These are phyloP conservation scores for Lymantria dispar DNA, from an alignment of 2,888 invertebrate genomes.

Conservation along the genomic window DNA sequence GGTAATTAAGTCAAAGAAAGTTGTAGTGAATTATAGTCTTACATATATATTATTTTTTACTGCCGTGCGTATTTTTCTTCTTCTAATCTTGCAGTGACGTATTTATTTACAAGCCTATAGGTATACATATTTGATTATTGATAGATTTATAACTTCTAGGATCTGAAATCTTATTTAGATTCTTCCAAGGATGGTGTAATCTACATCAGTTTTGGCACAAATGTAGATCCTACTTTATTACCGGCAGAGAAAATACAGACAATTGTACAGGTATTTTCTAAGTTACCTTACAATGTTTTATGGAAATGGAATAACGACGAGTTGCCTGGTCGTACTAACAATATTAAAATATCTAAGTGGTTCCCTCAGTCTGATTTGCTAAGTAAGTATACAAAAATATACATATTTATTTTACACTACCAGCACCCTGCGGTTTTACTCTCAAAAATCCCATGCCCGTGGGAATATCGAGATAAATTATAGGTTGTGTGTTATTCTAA, in stretches of 20 bases:
- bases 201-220: slow-evolving; percentile 70
- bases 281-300: slow-evolving; percentile 63
- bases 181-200: slow-evolving; percentile 62
- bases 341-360: slow-evolving; percentile 68
- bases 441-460: too few species aligned
- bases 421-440: too few species aligned
- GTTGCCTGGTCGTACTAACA: slow-evolving; percentile 49
- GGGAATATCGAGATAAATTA: too few species aligned
- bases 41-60: neutral
- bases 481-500: too few species aligned
- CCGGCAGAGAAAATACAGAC: slow-evolving; percentile 46
- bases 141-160: slow-evolving; percentile 36
- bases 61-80: neutral
- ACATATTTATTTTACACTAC: too few species aligned
- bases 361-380: slow-evolving; percentile 55
- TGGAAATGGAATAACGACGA: slow-evolving; percentile 68
- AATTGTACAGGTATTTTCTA: slow-evolving; percentile 53
- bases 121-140: neutral
- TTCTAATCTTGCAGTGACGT: neutral
- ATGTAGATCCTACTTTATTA: slow-evolving; percentile 48
- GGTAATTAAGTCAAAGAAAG: too few species aligned
- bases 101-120: neutral
- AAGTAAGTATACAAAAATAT: slow-evolving; percentile 12
- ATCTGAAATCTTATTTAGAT: slow-evolving; percentile 54
- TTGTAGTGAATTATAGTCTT: too few species aligned